Evolutionary conservation across 1,140 invertebrate species (phyloP), one percentile per base, ranked within the genome.

Genomic region (Drosophila pseudoobscura): DNA sequence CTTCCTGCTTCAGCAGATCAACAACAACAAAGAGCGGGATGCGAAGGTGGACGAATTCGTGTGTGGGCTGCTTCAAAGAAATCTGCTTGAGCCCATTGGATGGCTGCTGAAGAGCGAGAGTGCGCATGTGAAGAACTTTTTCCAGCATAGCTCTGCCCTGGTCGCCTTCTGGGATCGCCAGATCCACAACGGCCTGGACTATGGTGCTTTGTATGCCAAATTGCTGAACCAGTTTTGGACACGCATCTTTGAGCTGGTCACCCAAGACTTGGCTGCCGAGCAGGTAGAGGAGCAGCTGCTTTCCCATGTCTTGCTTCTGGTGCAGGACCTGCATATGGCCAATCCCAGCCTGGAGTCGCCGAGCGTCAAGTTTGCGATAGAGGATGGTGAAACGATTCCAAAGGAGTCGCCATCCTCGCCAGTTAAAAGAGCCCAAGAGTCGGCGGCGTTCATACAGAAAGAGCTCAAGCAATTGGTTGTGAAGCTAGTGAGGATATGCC

Each of bases 141-240:
- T 93, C 60, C 90, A 89, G 41, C 92, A 94, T 61, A 89, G 93
- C 1, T 90, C 93, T 0, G 89, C 91, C 5, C 68, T 94, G 6
- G 52, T 94, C 17, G 92, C 93, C 9, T 94, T 94, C 53, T 94
- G 94, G 93, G 93, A 92, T 70, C 93, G 93, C 75, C 93, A 89
- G 51, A 78, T 85, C 29, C 70, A 75, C 49, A 71, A 64, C 49
- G 61, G 55, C n/a, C 24, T 29, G 13, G 75, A 78, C 31, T 80
- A 65, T 7, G 63, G 51, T 80, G 79, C 91, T 17, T 74, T 90
- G 45, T 94, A 93, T 68, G 71, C 57, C 2, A 69, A 92, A 59
- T 88, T 94, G 39, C 71, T 94, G 6, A 64, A 92, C 13, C 84
- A 87, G 46, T 94, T 95, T 57, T 95, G 94, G 93, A 63, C 56